phyloP scores from a whole-genome alignment of 2,888 invertebrate species.

The Branchellion lobata region DNA sequence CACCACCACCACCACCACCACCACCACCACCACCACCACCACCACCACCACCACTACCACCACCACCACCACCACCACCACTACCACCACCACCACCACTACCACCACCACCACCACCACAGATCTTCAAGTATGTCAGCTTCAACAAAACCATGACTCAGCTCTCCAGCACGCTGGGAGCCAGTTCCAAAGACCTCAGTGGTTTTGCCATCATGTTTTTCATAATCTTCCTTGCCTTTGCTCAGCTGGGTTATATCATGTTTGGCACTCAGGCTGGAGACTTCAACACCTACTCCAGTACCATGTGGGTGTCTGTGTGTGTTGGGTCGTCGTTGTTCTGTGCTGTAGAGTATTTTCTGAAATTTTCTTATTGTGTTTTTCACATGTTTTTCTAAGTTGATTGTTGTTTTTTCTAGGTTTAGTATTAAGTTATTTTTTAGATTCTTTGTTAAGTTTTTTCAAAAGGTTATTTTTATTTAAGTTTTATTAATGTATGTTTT shows the following conservation, averaged over 20 bases:
- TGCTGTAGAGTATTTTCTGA: neutral
- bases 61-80: no score
- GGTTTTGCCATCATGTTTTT: conserved; percentile 77
- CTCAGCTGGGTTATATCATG: conserved; percentile 72
- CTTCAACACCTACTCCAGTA: conserved; percentile 65
- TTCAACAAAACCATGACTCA: conserved; percentile 77
- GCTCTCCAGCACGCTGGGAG: conserved; percentile 70
- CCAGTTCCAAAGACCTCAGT: conserved; percentile 72
- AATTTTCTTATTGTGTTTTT: neutral
- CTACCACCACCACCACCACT: no score
- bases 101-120: conserved; percentile 37
- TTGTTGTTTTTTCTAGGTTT: no score
- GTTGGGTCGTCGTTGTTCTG: neutral
- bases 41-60: neutral
- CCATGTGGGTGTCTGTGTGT: conserved; percentile 49
- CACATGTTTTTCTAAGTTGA: no score
- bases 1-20: no score
- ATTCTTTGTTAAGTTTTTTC: no score
- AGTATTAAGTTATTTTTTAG: no score
- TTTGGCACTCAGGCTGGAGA: conserved; percentile 73
- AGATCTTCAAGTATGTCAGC: conserved; percentile 75
- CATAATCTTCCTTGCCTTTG: conserved; percentile 76
- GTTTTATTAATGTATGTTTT: no score
- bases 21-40: neutral
- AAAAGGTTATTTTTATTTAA: no score